Percentiles rank a stretch among this genome's conserved stretches.
Conservation (phyloP, 2,888 invertebrate genomes). For the Polia nebulosa region DNA sequence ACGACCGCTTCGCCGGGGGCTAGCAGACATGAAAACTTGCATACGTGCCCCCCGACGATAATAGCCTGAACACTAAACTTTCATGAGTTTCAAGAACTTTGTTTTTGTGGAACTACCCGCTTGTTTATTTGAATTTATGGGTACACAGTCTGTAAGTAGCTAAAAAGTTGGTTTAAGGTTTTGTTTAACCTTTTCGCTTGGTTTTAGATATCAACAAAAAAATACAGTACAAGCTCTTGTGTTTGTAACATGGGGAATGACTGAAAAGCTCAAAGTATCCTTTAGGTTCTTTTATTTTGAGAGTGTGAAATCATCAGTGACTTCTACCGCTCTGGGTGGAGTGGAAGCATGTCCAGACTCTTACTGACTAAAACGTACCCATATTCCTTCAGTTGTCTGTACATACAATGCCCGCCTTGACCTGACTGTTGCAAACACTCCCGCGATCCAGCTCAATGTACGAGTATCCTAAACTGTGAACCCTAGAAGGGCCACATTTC, state of each 20-base stretch:
- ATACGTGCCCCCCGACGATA: slow-evolving; percentile 66
- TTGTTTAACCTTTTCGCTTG: background rate
- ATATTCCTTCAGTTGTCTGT: no score
- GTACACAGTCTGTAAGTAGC: slow-evolving; percentile 36
- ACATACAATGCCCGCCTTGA: no score
- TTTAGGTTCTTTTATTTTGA: no score
- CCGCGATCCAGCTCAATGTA: no score
- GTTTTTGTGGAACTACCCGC: slow-evolving; percentile 55
- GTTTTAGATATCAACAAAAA: background rate
- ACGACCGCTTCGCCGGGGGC: slow-evolving; percentile 51
- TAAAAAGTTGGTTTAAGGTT: slow-evolving; percentile 29
- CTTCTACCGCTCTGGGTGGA: no score
- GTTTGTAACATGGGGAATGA: background rate
- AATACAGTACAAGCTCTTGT: background rate
- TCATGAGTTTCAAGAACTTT: slow-evolving; percentile 61
- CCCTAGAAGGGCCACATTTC: background rate
- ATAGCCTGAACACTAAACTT: slow-evolving; percentile 61
- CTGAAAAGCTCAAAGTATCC: background rate
- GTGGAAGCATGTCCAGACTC: no score
- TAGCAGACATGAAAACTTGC: slow-evolving; percentile 55
- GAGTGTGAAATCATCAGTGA: no score
- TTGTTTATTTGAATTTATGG: slow-evolving; percentile 62
- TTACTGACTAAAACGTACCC: no score
- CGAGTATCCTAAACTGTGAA: background rate
- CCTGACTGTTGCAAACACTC: no score